Base-by-base conservation (phyloP, 2,888 invertebrate genomes). In the Dasypolia templi region DNA sequence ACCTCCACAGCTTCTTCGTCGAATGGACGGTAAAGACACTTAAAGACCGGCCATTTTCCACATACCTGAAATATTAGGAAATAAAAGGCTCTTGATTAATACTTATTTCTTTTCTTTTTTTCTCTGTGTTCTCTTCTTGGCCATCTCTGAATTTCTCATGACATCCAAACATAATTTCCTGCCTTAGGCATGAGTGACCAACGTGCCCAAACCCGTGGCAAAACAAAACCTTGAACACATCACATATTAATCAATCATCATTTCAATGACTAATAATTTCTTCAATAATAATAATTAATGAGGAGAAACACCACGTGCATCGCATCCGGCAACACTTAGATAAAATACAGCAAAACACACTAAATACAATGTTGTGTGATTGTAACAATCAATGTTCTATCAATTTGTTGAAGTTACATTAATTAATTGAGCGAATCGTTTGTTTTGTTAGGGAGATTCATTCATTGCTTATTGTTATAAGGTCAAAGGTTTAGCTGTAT, bases 311-410 rank as follows among this genome's bases (percentile, higher is more conserved):
- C 51, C 82, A 82, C 82, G 85, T 82, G 82, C 78, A 82, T 9
- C 0, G 67, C 68, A 82, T 82, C 85, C 82, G 82, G 79, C 44
- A 82, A n/a, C 7, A 22, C 19, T 55, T 22, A 68, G 85, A 82
- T 82, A 82, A 85, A 65, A 62, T 73, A 77, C 19, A 72, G 82
- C 82, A 82, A 64, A 66, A 66, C 61, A 72, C n/a, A 65, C 64
- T 39, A 56, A 61, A 64, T 82, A 82, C 82, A 84, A 77, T 70
- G 82, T 82, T 68, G 75, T 71, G 61, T 65, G 32, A 68, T 55
- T 84, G 65, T 49, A 14, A 61, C 14, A 58, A 73, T 72, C 58
- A 63, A 59, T n/a, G 53, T 59, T 82, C 59, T 74, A 83, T 83
- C 83, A 71, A 72, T 79, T 69, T 69, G 62, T 84, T 75, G 71